These are phyloP conservation scores for Zaprionus inermis DNA, from an alignment of 1,140 invertebrate genomes.

Conservation along the genomic window DNA sequence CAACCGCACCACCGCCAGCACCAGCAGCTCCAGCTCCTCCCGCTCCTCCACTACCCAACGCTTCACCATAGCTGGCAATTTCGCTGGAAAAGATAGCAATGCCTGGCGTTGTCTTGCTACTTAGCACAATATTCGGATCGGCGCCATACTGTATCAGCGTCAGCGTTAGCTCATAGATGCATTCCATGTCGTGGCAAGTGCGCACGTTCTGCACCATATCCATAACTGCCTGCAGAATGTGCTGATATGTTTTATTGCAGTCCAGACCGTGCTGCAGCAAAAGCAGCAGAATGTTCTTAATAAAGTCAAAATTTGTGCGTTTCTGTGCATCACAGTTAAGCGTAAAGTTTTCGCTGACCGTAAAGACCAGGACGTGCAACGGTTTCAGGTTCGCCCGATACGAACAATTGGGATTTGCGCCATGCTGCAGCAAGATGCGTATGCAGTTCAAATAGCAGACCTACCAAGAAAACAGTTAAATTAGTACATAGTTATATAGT, in stretches of 20 bases:
- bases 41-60: conserved; percentile 43
- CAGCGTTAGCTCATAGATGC: conserved; percentile 88
- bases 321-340: conserved; percentile 87
- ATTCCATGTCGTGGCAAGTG: conserved; percentile 87
- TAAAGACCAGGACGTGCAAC: conserved; percentile 90
- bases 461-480: conserved; percentile 69
- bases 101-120: conserved; percentile 83
- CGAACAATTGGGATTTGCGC: conserved; percentile 90
- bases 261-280: conserved; percentile 89
- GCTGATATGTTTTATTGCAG: conserved; percentile 87
- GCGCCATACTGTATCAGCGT: conserved; percentile 89
- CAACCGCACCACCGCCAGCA: conserved; percentile 14
- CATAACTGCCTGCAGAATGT: conserved; percentile 88
- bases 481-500: not conserved
- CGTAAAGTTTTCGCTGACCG: conserved; percentile 90
- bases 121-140: conserved; percentile 87
- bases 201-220: conserved; percentile 90
- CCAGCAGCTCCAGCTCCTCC: conserved; percentile 1
- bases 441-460: conserved; percentile 91
- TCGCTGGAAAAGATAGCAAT: conserved; percentile 82
- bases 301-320: conserved; percentile 87
- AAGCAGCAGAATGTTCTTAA: conserved; percentile 88
- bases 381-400: conserved; percentile 89
- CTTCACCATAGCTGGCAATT: conserved; percentile 75
- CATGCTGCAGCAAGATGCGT: conserved; percentile 88